Conservation (phyloP, 2,113 vertebrate species). For the Cercopithecus mona region DNA sequence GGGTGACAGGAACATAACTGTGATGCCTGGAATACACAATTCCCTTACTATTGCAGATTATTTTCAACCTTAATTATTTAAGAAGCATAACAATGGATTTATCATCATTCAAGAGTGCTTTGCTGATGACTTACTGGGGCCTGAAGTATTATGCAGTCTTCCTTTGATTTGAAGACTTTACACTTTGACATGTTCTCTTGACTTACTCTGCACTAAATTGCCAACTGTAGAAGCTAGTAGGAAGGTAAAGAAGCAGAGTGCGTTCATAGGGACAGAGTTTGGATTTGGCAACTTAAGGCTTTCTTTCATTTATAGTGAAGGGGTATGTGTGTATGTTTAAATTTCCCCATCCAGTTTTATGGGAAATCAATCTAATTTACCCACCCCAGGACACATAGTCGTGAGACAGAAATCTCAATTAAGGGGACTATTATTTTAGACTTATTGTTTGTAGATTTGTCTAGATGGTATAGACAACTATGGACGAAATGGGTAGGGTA, state of each 20-base stretch:
- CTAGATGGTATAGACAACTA: neutral
- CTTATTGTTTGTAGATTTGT: neutral
- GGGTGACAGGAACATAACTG: neutral
- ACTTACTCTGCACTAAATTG: neutral
- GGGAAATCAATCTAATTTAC: neutral
- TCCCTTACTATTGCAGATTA: neutral
- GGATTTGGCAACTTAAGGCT: neutral
- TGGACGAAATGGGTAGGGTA: neutral
- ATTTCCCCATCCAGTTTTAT: neutral
- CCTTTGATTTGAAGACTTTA: neutral
- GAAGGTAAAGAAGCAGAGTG: neutral
- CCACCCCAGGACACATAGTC: neutral
- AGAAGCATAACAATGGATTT: neutral
- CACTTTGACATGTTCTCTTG: neutral
- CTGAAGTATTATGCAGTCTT: neutral
- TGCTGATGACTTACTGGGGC: neutral
- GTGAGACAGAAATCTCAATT: neutral
- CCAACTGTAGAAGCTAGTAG: neutral
- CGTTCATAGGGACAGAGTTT: neutral
- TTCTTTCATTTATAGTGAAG: constrained; percentile 7
- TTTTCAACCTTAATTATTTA: neutral
- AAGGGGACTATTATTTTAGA: neutral
- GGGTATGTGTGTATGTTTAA: neutral
- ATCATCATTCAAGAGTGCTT: neutral
- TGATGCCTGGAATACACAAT: neutral